A percentile compares a stretch with the other conserved stretches of the same genome.
Conservation (phyloP, 2,797 vertebrate genomes). For the Meriones psammophilus region DNA sequence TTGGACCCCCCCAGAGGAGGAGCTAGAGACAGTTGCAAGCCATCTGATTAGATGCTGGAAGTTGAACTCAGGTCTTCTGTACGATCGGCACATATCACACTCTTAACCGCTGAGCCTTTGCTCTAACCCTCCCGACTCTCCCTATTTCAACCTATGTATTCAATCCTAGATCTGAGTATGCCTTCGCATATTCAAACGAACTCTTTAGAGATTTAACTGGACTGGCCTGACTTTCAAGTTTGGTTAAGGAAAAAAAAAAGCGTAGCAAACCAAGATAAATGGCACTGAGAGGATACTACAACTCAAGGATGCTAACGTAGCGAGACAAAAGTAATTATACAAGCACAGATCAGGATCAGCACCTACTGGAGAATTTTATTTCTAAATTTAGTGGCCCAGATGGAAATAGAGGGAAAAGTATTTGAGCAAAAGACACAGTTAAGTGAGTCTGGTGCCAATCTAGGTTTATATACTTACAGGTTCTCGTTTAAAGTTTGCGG, state of each 20-base stretch:
- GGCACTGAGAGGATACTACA: neutral
- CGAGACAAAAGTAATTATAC: constrained; percentile 26
- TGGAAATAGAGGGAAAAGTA: neutral
- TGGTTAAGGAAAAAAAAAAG: neutral
- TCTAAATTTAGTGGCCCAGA: constrained; percentile 35
- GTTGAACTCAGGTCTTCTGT: neutral
- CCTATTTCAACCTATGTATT: neutral
- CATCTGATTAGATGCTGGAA: neutral
- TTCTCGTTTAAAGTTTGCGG: neutral
- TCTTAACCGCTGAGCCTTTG: neutral
- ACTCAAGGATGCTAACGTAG: neutral
- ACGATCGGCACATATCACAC: neutral
- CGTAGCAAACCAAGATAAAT: neutral
- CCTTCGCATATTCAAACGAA: neutral
- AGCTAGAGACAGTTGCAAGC: neutral
- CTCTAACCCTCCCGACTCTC: neutral
- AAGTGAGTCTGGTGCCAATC: neutral
- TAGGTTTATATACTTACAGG: constrained; percentile 37
- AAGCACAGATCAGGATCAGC: constrained; percentile 18
- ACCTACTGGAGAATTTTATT: neutral
- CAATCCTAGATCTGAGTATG: neutral
- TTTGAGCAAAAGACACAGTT: constrained; percentile 29
- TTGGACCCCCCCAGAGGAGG: neutral
- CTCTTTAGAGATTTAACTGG: neutral
- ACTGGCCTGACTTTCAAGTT: constrained; percentile 24